A percentile compares a stretch with the other conserved stretches of the same genome.
These are phyloP conservation scores for Danio tinwini DNA, from an alignment of 2,797 vertebrate species.

Conservation along the genomic window DNA sequence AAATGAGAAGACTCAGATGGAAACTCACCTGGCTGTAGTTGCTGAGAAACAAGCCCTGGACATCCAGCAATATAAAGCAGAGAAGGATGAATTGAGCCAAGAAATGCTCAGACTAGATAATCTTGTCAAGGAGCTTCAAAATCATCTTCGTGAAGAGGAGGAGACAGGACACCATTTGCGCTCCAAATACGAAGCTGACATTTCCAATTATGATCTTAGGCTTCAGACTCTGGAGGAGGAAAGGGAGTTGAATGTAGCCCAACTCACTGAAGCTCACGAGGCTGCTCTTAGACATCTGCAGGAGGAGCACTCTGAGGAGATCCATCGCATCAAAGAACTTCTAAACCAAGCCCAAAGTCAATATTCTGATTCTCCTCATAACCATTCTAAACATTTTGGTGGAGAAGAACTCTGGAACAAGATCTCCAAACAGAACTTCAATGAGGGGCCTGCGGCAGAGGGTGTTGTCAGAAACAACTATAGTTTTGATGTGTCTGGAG, in stretches of 20 bases:
- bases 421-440: slow-evolving; percentile 50
- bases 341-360: slow-evolving; percentile 52
- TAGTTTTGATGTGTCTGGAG: slow-evolving; percentile 55
- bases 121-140: slow-evolving; percentile 73
- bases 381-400: slow-evolving; percentile 64
- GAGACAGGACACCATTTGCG: slow-evolving; percentile 55
- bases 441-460: slow-evolving; percentile 52
- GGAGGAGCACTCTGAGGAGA: slow-evolving; percentile 56
- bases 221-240: slow-evolving; percentile 69
- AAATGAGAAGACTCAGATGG: slow-evolving; percentile 70
- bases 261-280: slow-evolving; percentile 61
- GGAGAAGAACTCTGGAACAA: slow-evolving; percentile 61
- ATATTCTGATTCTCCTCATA: slow-evolving; percentile 37
- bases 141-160: slow-evolving; percentile 67
- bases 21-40: slow-evolving; percentile 68
- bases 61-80: slow-evolving; percentile 74
- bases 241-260: slow-evolving; percentile 48
- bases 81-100: slow-evolving; percentile 78
- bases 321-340: slow-evolving; percentile 55
- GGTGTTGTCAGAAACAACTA: slow-evolving; percentile 35
- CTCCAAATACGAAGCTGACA: slow-evolving; percentile 62
- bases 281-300: slow-evolving; percentile 63
- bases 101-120: slow-evolving; percentile 67
- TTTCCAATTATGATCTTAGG: slow-evolving; percentile 60
- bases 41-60: slow-evolving; percentile 74